phyloP scores from a whole-genome alignment of 2,888 invertebrate genomes.

The Cactoblastis cactorum region DNA sequence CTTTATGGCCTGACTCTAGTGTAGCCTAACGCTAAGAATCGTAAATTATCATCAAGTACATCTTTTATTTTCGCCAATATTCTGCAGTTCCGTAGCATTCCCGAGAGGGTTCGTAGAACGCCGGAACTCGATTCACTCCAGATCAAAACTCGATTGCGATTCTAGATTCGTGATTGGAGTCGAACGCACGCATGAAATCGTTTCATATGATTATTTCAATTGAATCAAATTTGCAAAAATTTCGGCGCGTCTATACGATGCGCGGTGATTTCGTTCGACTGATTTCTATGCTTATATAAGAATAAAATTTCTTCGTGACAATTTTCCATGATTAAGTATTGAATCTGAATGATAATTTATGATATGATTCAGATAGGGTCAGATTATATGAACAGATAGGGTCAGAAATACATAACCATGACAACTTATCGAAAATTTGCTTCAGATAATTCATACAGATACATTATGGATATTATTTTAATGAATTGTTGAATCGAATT shows the following conservation, averaged over 20 bases:
- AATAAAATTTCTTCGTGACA: not conserved
- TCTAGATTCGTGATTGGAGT: slow-evolving; percentile 4
- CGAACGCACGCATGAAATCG: slow-evolving; percentile 1
- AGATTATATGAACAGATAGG: too few relatives aligned
- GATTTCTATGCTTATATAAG: not conserved
- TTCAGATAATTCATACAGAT: not conserved
- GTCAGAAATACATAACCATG: too few relatives aligned
- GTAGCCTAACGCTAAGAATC: too few relatives aligned
- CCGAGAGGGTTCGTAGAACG: not conserved
- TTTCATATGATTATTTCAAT: slow-evolving; percentile 6
- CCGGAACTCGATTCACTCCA: not conserved
- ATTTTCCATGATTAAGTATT: not conserved
- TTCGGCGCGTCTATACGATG: not conserved
- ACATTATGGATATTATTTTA: too few relatives aligned
- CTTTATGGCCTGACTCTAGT: too few relatives aligned
- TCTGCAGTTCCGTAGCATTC: not conserved
- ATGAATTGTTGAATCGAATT: too few relatives aligned
- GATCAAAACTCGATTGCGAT: not conserved
- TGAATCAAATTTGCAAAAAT: slow-evolving; percentile 1
- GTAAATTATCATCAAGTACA: too few relatives aligned
- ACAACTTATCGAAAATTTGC: too few relatives aligned
- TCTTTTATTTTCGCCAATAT: too few relatives aligned
- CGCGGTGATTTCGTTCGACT: not conserved
- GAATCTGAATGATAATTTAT: not conserved
- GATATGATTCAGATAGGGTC: too few relatives aligned